Conservation (phyloP, 2,797 vertebrate species). For the Falco biarmicus region DNA sequence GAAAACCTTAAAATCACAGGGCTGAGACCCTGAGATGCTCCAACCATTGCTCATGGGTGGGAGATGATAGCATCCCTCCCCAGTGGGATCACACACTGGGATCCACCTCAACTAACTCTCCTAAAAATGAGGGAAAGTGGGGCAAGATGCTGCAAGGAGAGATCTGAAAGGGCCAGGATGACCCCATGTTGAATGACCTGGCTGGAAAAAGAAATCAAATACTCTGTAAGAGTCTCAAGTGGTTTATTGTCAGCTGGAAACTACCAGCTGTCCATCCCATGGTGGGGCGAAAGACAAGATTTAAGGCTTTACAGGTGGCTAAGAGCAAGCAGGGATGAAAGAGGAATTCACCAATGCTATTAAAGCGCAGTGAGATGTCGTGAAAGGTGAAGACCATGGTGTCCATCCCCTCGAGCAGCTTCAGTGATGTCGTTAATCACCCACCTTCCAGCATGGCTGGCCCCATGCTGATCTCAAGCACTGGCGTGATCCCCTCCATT, state of each 20-base stretch:
- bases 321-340: neutral
- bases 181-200: neutral
- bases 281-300: neutral
- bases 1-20: neutral
- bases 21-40: neutral
- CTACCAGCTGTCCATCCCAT: neutral
- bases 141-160: neutral
- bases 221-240: neutral
- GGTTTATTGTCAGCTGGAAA: neutral
- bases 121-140: no score
- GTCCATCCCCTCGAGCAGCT: neutral
- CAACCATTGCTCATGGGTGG: neutral
- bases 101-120: neutral
- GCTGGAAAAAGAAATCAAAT: neutral
- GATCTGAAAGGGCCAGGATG: neutral
- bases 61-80: neutral
- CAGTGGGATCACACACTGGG: neutral
- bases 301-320: neutral
- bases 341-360: neutral
- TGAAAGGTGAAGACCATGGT: neutral
- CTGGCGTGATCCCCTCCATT: no score
- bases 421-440: neutral
- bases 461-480: neutral
- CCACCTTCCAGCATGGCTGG: neutral
- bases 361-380: neutral